These are phyloP conservation scores for Megaceryle torquata DNA, from an alignment of 2,113 vertebrate species.

Conservation along the genomic window DNA sequence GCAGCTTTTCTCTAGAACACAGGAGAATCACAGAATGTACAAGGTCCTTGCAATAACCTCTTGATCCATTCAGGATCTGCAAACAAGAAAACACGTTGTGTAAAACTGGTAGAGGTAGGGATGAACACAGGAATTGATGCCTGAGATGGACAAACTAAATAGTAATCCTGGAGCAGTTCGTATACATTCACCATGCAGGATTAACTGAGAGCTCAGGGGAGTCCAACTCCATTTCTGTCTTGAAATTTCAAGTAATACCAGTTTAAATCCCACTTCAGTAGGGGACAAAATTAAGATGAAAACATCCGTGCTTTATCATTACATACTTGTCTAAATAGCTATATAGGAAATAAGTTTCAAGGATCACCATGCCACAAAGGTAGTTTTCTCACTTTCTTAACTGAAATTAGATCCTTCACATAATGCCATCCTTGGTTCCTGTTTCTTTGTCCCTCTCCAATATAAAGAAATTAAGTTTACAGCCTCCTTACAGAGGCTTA, in stretches of 20 bases:
- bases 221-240: neutral
- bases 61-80: slow-evolving; percentile 96
- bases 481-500: neutral
- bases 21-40: slow-evolving; percentile 92
- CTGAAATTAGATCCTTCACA: neutral
- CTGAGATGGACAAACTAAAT: neutral
- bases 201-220: neutral
- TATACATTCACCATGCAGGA: neutral
- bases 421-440: neutral
- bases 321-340: neutral
- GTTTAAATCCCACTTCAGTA: neutral
- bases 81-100: slow-evolving; percentile 48
- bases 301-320: neutral
- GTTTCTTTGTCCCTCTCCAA: neutral
- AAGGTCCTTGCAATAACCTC: slow-evolving; percentile 88
- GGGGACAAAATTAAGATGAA: neutral
- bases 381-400: neutral
- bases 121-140: neutral
- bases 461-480: neutral
- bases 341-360: neutral
- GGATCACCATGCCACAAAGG: neutral
- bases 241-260: neutral
- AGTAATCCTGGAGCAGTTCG: neutral
- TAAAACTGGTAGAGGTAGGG: neutral
- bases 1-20: slow-evolving; percentile 77